These are phyloP conservation scores for Punctoribates punctum DNA, from an alignment of 2,888 invertebrate species.

Conservation along the genomic window DNA sequence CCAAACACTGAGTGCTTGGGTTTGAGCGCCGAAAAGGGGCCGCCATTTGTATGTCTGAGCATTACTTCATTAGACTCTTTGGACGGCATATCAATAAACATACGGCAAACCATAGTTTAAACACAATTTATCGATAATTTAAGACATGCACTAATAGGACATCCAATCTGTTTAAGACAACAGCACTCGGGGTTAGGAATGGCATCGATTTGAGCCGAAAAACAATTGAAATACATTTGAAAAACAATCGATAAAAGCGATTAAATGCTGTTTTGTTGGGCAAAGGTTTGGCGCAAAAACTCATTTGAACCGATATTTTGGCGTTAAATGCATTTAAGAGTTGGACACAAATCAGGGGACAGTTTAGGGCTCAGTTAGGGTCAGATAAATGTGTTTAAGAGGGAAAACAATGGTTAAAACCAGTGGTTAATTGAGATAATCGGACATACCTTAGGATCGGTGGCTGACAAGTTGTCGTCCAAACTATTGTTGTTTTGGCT, in stretches of 20 bases:
- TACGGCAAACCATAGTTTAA: neutral
- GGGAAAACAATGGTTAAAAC: neutral
- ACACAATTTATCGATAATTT: neutral
- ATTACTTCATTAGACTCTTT: neutral
- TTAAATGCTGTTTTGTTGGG: neutral
- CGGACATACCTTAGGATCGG: neutral
- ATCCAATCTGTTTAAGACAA: neutral
- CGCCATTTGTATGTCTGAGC: neutral
- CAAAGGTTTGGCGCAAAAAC: constrained; percentile 22
- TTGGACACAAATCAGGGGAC: too few relatives aligned
- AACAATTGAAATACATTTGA: neutral
- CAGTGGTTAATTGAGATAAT: too few relatives aligned
- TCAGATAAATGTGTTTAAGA: too few relatives aligned
- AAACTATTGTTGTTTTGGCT: constrained; percentile 18
- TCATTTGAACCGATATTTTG: neutral
- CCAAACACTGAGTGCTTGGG: constrained; percentile 1
- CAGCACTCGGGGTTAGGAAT: too few relatives aligned
- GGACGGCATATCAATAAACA: neutral
- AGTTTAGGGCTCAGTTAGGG: too few relatives aligned
- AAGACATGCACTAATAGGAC: neutral
- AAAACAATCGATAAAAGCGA: neutral
- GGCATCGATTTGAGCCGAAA: too few relatives aligned
- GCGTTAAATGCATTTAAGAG: too few relatives aligned
- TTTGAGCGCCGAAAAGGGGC: constrained; percentile 23
- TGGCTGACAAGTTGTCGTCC: constrained; percentile 19